Conservation (phyloP, 2,797 vertebrate genomes). For the Sylvia borin region DNA sequence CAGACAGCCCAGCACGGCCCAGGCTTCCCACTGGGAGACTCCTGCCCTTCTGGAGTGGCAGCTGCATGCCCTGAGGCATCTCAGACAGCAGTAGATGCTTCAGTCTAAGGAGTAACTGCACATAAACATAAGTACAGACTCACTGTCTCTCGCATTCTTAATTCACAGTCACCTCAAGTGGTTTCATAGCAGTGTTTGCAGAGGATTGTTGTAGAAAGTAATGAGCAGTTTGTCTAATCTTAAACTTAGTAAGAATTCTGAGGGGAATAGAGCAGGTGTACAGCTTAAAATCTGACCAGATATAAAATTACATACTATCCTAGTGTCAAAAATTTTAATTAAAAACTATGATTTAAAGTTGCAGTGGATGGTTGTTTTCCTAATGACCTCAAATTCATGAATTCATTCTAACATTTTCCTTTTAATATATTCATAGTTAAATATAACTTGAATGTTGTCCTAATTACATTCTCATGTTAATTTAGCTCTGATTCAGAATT, state of each 20-base stretch:
- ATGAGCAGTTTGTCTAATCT: background rate
- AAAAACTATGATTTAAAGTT: background rate
- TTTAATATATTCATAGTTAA: constrained; percentile 64
- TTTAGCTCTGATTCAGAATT: constrained; percentile 61
- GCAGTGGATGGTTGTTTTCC: background rate
- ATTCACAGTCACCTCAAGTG: background rate
- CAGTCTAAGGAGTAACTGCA: background rate
- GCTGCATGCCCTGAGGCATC: background rate
- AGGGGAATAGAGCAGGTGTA: background rate
- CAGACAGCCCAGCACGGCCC: background rate
- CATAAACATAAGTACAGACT: background rate
- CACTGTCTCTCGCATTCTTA: background rate
- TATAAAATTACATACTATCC: background rate
- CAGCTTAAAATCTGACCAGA: background rate
- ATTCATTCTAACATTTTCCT: constrained; percentile 41
- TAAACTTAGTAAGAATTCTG: background rate
- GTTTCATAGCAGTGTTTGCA: background rate
- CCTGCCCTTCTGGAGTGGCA: constrained; percentile 7
- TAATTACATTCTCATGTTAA: constrained; percentile 71
- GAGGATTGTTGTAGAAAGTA: background rate
- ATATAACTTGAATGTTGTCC: constrained; percentile 64
- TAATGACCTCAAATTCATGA: constrained; percentile 29
- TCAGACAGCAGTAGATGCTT: background rate
- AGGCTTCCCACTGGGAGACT: background rate
- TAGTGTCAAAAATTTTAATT: background rate